Percentiles rank a stretch among this genome's conserved stretches.
These are phyloP conservation scores for Sphyrna mokarran DNA, from an alignment of 2,113 vertebrate species.

Conservation along the genomic window DNA sequence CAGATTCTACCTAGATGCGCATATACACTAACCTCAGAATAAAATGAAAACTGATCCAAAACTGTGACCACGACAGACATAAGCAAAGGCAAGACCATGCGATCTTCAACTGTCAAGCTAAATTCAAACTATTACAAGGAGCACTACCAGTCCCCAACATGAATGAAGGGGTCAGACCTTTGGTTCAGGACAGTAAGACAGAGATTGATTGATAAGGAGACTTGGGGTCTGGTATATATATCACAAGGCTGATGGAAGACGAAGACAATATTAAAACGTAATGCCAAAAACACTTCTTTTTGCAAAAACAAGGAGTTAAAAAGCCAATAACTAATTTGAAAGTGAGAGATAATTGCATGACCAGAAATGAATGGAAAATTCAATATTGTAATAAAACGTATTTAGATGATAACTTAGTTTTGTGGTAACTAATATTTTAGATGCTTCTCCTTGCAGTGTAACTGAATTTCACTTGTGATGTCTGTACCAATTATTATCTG, in stretches of 20 bases:
- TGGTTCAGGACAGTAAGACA: neutral
- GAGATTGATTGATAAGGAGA: neutral
- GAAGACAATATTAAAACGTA: neutral
- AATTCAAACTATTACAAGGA: neutral
- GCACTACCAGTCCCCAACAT: neutral
- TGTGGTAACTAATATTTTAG: neutral
- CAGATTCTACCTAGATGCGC: neutral
- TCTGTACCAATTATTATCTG: neutral
- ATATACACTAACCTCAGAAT: neutral
- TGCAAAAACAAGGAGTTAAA: neutral
- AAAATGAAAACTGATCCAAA: neutral
- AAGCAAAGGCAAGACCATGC: neutral
- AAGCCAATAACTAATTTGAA: neutral
- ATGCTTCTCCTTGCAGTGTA: neutral
- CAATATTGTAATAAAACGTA: neutral
- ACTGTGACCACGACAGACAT: neutral
- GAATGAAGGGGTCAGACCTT: neutral
- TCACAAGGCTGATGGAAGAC: neutral
- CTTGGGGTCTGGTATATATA: neutral
- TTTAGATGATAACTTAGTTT: neutral
- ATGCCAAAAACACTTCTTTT: neutral
- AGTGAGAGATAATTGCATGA: neutral
- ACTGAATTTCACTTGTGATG: neutral
- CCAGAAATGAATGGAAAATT: neutral
- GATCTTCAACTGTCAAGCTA: neutral